phyloP scores from a whole-genome alignment of 2,113 vertebrate species.

The Laticauda colubrina region DNA sequence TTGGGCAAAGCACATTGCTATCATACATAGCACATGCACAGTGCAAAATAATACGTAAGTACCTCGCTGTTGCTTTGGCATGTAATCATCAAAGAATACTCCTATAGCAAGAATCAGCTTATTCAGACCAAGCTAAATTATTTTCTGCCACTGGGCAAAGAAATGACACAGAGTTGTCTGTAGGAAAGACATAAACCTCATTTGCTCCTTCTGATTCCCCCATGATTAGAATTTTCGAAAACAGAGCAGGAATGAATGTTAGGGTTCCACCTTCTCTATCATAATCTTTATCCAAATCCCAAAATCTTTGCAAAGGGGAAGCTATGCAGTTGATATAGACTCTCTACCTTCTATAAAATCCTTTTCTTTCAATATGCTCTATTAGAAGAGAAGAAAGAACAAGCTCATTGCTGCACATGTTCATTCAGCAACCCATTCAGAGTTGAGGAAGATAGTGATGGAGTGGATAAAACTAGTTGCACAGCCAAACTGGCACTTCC shows the following conservation, averaged over 20 bases:
- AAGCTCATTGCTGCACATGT: neutral
- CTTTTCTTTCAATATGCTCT: neutral
- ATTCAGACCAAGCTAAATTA: neutral
- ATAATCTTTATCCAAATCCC: neutral
- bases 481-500: neutral
- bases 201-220: neutral
- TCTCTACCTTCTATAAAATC: neutral
- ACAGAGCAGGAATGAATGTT: neutral
- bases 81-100: neutral
- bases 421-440: neutral
- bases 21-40: neutral
- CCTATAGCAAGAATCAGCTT: neutral
- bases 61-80: constrained; percentile 2
- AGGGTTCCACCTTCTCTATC: neutral
- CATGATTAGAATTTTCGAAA: neutral
- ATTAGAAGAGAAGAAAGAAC: neutral
- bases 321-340: neutral
- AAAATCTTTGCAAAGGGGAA: neutral
- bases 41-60: neutral
- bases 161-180: neutral
- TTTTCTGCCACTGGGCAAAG: neutral
- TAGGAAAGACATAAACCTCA: neutral
- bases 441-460: neutral
- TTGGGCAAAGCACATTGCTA: neutral
- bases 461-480: neutral